A percentile compares a stretch with the other conserved stretches of the same genome.
Evolutionary conservation across 2,888 invertebrate genomes (phyloP).

Genomic region (Holacanthella duospinosa): DNA sequence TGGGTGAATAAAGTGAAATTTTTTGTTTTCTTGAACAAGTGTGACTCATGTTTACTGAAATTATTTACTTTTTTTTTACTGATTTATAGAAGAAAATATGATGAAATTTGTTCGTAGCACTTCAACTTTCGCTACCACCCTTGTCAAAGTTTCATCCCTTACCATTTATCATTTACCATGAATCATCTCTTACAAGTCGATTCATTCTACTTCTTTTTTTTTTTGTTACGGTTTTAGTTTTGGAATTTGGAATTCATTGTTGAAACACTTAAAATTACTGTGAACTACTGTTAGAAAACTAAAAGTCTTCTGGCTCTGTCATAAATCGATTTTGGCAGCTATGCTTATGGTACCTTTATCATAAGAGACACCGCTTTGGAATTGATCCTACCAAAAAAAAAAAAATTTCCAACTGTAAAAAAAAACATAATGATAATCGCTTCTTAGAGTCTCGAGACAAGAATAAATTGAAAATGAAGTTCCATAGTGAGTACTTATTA

Average conservation of each 20-base stretch:
- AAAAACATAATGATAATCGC: too few species aligned
- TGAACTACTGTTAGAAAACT: too few species aligned
- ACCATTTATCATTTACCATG: not conserved
- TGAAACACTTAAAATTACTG: not conserved
- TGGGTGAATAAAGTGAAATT: not conserved
- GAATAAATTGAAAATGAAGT: too few species aligned
- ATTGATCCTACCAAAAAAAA: too few species aligned
- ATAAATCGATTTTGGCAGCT: too few species aligned
- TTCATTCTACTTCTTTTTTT: not conserved
- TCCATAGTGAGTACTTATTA: too few species aligned
- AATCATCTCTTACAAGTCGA: not conserved
- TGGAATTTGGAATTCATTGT: not conserved
- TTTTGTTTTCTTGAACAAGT: not conserved
- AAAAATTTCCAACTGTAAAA: too few species aligned
- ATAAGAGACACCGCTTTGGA: too few species aligned
- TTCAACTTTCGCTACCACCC: not conserved
- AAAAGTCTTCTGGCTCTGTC: too few species aligned
- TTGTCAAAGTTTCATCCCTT: not conserved
- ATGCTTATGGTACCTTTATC: too few species aligned
- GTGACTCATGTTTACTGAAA: not conserved
- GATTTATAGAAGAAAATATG: not conserved
- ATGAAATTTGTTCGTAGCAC: not conserved
- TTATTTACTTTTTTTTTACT: not conserved
- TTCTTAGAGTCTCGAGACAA: too few species aligned
- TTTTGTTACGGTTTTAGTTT: not conserved